These are phyloP conservation scores for Rhinichthys osculus DNA, from an alignment of 2,797 vertebrate species.

Conservation along the genomic window DNA sequence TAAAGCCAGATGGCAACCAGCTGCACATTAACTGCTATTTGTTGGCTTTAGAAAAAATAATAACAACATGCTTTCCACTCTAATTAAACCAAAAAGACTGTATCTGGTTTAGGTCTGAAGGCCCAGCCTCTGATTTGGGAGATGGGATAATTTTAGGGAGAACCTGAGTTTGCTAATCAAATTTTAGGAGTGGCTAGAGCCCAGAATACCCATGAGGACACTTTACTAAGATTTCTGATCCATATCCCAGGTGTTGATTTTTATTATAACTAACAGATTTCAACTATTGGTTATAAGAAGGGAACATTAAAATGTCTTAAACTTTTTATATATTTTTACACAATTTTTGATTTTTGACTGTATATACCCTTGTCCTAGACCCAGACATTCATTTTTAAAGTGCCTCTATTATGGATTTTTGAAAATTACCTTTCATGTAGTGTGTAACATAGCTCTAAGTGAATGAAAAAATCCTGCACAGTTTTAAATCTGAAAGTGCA, in stretches of 20 bases:
- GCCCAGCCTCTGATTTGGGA: background rate
- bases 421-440: too few species aligned
- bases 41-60: background rate
- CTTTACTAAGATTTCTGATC: background rate
- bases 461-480: too few species aligned
- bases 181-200: background rate
- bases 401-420: too few species aligned
- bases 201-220: background rate
- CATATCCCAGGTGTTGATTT: background rate
- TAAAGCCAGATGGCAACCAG: slow-evolving; percentile 25
- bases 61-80: background rate
- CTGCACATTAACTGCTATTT: background rate
- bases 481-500: too few species aligned
- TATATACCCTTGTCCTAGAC: background rate
- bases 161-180: background rate
- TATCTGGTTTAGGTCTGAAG: background rate
- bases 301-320: background rate
- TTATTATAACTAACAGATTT: background rate
- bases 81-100: background rate
- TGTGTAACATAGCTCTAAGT: too few species aligned
- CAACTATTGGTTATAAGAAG: background rate
- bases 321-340: background rate
- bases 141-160: background rate
- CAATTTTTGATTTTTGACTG: background rate
- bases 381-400: background rate